Evolutionary conservation across 2,113 vertebrate species (phyloP), one percentile per base, ranked within the genome.

Genomic region (pig (Sus scrofa)): DNA sequence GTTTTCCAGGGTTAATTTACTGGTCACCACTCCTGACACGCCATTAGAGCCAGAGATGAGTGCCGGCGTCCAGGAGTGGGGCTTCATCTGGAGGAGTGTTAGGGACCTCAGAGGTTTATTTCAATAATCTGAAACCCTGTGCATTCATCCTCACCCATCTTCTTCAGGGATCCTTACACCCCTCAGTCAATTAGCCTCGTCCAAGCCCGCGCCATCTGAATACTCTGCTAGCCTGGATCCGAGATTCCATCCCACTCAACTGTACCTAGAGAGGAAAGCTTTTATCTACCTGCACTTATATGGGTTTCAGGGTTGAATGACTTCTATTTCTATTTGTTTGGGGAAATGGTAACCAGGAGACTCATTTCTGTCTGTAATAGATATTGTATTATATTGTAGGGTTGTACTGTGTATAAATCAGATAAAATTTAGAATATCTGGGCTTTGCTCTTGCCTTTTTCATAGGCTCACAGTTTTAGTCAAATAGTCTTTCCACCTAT

Each of bases 1-100:
- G 95, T 96, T 98, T 97, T 94, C 97, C 96, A 95, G 96, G 96
- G 97, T 96, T 98, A 97, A 98, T 98, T 97, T 96, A 85, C 94
- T 63, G 96, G 97, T 96, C 95, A 96, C 96, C 86, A 37, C 71
- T 34, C 52, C 87, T 94, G 95, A 94, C 97, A 88, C 0, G 79
- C 95, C 60, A 82, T 97, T 96, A 98, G 95, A 81, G 89, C 50
- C 0, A 27, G 54, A 68, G 84, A 95, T 90, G 87, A 90, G 58
- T 68, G 85, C 79, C 22, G n/a, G 83, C 89, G 71, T 79, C 74
- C 86, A 83, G 93, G 86, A 74, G 30, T 3, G 44, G 85, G 77
- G 78, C 86, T 91, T 89, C 39, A 62, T 95, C 95, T 56, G 79
- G 95, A 54, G 86, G 89, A 94, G 91, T 67, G 89, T 93, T 39